These are phyloP conservation scores for Drosophila kokeensis DNA, from an alignment of 2,888 invertebrate genomes.

Conservation along the genomic window DNA sequence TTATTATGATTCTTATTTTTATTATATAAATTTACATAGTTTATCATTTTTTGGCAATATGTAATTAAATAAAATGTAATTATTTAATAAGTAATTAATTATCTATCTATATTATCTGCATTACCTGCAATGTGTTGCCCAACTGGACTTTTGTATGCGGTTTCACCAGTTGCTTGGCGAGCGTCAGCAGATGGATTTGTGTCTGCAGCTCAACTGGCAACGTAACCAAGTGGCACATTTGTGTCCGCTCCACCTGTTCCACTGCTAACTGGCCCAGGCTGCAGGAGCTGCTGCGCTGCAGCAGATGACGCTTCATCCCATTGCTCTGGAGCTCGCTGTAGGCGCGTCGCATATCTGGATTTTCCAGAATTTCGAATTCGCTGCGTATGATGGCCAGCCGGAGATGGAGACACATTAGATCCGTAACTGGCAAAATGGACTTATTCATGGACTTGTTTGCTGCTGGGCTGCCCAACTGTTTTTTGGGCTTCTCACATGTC, in stretches of 20 bases:
- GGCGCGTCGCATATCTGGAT: conserved; percentile 87
- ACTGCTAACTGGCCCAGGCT: not conserved
- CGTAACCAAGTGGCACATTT: conserved; percentile 84
- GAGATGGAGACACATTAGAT: conserved; percentile 86
- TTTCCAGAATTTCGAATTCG: conserved; percentile 87
- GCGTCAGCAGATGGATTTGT: conserved; percentile 85
- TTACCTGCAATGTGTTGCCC: conserved; percentile 81
- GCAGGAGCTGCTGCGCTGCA: conserved; percentile 35
- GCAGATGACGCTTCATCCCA: conserved; percentile 39
- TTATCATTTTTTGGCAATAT: not conserved
- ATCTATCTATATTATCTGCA: not conserved
- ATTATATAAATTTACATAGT: not conserved
- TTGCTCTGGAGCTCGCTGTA: conserved; percentile 81
- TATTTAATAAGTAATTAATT: not conserved
- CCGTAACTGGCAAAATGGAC: conserved; percentile 84
- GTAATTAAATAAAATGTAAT: not conserved
- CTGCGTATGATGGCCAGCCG: conserved; percentile 87
- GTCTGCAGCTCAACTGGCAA: conserved; percentile 85
- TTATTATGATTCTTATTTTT: not conserved
- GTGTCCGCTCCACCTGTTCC: conserved; percentile 23
- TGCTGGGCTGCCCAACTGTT: conserved; percentile 60
- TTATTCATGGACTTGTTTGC: conserved; percentile 71
- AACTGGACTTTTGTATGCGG: conserved; percentile 85
- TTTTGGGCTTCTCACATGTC: conserved; percentile 49
- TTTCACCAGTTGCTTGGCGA: conserved; percentile 84